Percentiles rank a stretch among this genome's conserved stretches.
Conservation (phyloP, 2,888 invertebrate species). For the Salpingus planirostris region DNA sequence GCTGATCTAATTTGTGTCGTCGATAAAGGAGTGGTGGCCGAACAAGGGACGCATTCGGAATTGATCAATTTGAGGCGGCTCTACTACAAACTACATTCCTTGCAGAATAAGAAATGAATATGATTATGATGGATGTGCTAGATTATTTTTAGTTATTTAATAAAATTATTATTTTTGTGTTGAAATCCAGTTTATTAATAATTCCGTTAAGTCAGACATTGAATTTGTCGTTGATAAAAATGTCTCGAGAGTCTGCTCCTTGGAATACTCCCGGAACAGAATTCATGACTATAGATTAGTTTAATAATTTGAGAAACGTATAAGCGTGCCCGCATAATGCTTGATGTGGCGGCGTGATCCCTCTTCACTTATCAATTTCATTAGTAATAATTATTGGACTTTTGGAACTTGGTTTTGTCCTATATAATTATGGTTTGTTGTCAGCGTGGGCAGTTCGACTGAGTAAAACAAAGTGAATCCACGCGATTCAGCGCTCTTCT, state of each 20-base stretch:
- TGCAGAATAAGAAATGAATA: constrained; percentile 15
- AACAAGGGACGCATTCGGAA: constrained; percentile 61
- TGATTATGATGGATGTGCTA: too few relatives aligned
- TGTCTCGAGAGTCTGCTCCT: background rate
- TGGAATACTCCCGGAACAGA: too few relatives aligned
- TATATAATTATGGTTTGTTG: constrained; percentile 15
- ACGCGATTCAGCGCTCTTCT: too few relatives aligned
- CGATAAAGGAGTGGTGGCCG: constrained; percentile 57
- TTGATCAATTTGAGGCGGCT: constrained; percentile 55
- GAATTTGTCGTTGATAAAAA: too few relatives aligned
- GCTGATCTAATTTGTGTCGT: constrained; percentile 70
- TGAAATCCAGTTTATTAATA: background rate
- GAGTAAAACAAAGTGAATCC: constrained; percentile 1
- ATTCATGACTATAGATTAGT: too few relatives aligned
- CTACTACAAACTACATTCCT: constrained; percentile 49
- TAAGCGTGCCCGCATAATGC: constrained; percentile 3
- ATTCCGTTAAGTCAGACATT: background rate
- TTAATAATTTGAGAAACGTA: constrained; percentile 1
- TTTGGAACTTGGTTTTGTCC: constrained; percentile 18
- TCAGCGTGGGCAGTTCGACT: constrained; percentile 11
- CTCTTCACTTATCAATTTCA: constrained; percentile 9
- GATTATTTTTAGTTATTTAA: background rate
- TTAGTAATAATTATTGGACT: constrained; percentile 17
- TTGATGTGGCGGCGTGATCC: constrained; percentile 12
- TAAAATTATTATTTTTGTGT: too few relatives aligned